These are phyloP conservation scores for Tanypteryx hageni DNA, from an alignment of 2,888 invertebrate genomes.

Conservation along the genomic window DNA sequence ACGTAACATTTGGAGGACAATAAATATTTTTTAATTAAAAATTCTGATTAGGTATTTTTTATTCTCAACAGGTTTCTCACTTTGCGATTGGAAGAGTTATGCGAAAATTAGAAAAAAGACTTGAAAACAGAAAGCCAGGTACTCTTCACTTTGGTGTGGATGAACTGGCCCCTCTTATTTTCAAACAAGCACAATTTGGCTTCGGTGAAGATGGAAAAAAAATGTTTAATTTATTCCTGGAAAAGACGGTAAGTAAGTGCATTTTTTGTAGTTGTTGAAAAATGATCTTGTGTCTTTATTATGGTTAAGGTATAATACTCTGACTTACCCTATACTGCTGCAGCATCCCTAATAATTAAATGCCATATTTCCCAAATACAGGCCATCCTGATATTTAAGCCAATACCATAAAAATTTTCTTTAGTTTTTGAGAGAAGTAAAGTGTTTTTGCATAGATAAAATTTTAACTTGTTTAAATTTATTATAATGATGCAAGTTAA, in stretches of 20 bases:
- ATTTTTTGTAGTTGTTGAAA: neutral
- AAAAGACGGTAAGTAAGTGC: slow-evolving; percentile 2
- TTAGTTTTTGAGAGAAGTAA: too few species aligned
- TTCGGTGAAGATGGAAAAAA: neutral
- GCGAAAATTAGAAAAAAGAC: slow-evolving; percentile 19
- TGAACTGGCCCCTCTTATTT: neutral
- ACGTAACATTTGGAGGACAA: too few species aligned
- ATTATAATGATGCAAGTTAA: too few species aligned
- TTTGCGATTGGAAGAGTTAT: slow-evolving; percentile 5
- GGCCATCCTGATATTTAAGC: too few species aligned
- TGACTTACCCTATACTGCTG: neutral
- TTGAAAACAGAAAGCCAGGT: neutral
- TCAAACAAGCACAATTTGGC: slow-evolving; percentile 34
- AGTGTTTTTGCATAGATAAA: too few species aligned
- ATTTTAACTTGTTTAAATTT: too few species aligned
- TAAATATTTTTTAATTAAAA: too few species aligned
- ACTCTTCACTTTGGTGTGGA: neutral
- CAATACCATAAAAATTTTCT: too few species aligned
- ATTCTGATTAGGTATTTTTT: neutral
- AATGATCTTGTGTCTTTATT: neutral
- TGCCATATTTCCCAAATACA: too few species aligned
- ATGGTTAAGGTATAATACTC: neutral
- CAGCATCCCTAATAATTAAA: too few species aligned
- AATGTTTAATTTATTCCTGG: neutral
- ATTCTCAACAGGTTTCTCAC: neutral